These are phyloP conservation scores for Hippocampus guttulatus DNA, from an alignment of 2,113 vertebrate genomes.

Conservation along the genomic window DNA sequence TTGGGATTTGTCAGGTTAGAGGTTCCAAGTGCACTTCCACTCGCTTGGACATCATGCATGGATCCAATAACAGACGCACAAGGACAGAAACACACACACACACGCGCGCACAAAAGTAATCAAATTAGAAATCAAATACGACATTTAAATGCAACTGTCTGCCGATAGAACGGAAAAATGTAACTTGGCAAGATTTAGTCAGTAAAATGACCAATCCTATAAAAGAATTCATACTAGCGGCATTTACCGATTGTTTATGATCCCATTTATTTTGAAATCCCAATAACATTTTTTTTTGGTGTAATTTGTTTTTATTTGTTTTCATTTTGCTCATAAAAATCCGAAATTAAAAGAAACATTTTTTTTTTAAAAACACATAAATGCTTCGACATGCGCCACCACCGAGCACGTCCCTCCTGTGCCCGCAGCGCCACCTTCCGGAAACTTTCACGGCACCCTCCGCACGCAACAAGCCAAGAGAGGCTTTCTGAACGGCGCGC, in stretches of 20 bases:
- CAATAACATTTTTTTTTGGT: too few species aligned
- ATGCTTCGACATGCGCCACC: not conserved
- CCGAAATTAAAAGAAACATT: too few species aligned
- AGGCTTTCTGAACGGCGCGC: not conserved
- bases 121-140: too few species aligned
- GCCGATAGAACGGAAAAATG: too few species aligned
- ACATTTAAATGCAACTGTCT: not conserved
- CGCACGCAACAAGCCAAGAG: not conserved
- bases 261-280: too few species aligned
- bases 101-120: not conserved
- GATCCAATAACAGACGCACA: slow-evolving; percentile 34
- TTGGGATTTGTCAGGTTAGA: slow-evolving; percentile 56
- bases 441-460: not conserved
- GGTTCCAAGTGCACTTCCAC: slow-evolving; percentile 35
- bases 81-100: slow-evolving; percentile 1
- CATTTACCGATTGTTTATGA: too few species aligned
- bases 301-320: too few species aligned
- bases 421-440: not conserved
- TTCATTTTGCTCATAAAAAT: too few species aligned
- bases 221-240: too few species aligned
- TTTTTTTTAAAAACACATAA: not conserved
- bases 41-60: slow-evolving; percentile 6
- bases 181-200: too few species aligned
- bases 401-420: not conserved
- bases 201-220: too few species aligned